Percentiles rank a stretch among this genome's conserved stretches.
These are phyloP conservation scores for Protophormia terraenovae DNA, from an alignment of 2,888 invertebrate species.

Conservation along the genomic window DNA sequence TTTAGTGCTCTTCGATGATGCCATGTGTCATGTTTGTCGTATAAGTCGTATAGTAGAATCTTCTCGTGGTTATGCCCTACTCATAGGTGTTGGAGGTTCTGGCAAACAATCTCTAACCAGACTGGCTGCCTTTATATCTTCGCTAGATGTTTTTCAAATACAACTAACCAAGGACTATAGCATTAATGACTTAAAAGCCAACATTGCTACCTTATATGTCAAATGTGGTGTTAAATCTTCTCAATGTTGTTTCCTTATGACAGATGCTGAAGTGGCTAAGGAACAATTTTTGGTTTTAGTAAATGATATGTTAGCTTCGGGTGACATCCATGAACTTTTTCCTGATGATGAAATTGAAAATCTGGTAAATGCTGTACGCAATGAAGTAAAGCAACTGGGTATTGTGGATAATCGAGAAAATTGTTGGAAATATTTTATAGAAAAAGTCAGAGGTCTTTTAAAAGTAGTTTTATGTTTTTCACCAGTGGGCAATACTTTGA, in stretches of 20 bases:
- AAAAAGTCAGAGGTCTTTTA: conserved; percentile 90
- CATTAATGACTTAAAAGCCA: conserved; percentile 89
- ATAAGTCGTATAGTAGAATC: conserved; percentile 96
- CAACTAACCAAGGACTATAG: conserved; percentile 95
- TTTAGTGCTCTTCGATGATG: conserved; percentile 96
- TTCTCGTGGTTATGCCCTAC: conserved; percentile 94
- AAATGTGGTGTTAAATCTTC: conserved; percentile 94
- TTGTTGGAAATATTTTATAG: conserved; percentile 97
- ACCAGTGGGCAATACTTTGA: conserved; percentile 94
- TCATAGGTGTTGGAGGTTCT: conserved; percentile 97
- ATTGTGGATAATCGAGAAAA: conserved; percentile 93
- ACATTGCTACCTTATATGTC: conserved; percentile 88
- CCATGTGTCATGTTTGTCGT: conserved; percentile 94
- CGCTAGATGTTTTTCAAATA: conserved; percentile 95
- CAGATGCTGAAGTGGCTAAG: conserved; percentile 94
- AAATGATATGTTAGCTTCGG: conserved; percentile 96
- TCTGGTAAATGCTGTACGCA: conserved; percentile 88
- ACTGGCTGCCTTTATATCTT: conserved; percentile 93
- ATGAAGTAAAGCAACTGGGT: conserved; percentile 91
- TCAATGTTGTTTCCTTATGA: conserved; percentile 94
- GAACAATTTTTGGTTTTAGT: conserved; percentile 95
- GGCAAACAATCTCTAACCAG: conserved; percentile 96
- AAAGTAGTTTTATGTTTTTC: conserved; percentile 94
- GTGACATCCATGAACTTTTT: conserved; percentile 95
- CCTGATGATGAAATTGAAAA: conserved; percentile 95